These are phyloP conservation scores for Coptotermes formosanus DNA, from an alignment of 1,140 invertebrate species.

Conservation along the genomic window DNA sequence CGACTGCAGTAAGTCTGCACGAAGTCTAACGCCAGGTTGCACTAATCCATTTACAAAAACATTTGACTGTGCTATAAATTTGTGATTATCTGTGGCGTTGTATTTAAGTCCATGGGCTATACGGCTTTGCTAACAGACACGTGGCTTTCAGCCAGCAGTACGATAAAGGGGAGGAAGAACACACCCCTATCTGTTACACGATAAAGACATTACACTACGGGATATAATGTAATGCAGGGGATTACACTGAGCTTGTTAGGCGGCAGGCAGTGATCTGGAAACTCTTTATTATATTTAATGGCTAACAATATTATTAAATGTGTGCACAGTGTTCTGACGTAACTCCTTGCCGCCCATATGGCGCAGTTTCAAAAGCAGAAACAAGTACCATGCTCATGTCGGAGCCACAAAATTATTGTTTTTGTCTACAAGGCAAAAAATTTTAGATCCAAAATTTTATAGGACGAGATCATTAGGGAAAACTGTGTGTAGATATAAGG, in stretches of 20 bases:
- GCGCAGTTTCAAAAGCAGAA: not conserved
- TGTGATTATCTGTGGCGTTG: not conserved
- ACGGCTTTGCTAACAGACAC: not conserved
- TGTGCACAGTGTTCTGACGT: not conserved
- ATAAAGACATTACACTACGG: not conserved
- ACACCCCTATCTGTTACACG: not conserved
- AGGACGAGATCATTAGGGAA: too few species aligned
- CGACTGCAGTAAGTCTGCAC: too few species aligned
- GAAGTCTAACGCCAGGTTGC: too few species aligned
- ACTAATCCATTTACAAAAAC: not conserved
- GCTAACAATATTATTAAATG: constrained; percentile 17
- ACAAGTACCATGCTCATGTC: too few species aligned
- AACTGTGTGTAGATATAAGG: too few species aligned
- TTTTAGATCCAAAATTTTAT: too few species aligned
- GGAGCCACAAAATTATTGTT: too few species aligned
- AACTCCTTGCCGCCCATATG: not conserved
- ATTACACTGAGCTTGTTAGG: not conserved
- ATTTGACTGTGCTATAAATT: constrained; percentile 6
- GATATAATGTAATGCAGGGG: not conserved
- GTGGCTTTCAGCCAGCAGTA: not conserved
- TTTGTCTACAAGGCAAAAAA: too few species aligned
- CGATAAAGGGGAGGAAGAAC: too few species aligned
- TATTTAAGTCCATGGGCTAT: not conserved
- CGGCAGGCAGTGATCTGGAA: not conserved
- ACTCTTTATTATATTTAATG: constrained; percentile 14